phyloP scores from a whole-genome alignment of 1,140 invertebrate genomes.

The Brachionus calyciflorus region DNA sequence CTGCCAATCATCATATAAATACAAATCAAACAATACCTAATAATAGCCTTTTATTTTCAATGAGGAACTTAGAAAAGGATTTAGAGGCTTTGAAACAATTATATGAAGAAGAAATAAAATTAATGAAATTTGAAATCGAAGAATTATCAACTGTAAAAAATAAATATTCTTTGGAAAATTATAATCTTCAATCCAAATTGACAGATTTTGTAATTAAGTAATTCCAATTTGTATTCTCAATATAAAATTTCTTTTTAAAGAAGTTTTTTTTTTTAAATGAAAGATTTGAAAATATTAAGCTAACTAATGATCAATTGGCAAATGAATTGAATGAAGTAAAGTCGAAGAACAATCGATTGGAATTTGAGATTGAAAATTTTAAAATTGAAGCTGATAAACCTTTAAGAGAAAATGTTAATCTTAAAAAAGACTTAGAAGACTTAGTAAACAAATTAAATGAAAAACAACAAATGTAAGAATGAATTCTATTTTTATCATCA shows the following conservation, averaged over 20 bases:
- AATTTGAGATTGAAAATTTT: constrained; percentile 30
- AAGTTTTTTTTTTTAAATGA: neutral
- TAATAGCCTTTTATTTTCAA: constrained; percentile 9
- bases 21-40: neutral
- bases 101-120: constrained; percentile 31
- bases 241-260: neutral
- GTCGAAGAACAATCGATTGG: constrained; percentile 27
- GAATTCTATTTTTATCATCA: neutral
- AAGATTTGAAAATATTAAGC: constrained; percentile 38
- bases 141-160: constrained; percentile 38
- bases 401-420: neutral
- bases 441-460: constrained; percentile 10
- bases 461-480: constrained; percentile 12
- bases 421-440: constrained; percentile 40
- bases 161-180: constrained; percentile 29
- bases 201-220: constrained; percentile 20
- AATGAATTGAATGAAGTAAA: constrained; percentile 39
- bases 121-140: constrained; percentile 41
- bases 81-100: constrained; percentile 27
- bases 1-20: neutral
- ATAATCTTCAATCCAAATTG: neutral
- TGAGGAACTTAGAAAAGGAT: constrained; percentile 43
- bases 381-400: constrained; percentile 18
- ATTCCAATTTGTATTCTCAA: too few relatives aligned
- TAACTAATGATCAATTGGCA: constrained; percentile 8